phyloP scores from a whole-genome alignment of 2,113 vertebrate genomes.

The Nanorana parkeri region DNA sequence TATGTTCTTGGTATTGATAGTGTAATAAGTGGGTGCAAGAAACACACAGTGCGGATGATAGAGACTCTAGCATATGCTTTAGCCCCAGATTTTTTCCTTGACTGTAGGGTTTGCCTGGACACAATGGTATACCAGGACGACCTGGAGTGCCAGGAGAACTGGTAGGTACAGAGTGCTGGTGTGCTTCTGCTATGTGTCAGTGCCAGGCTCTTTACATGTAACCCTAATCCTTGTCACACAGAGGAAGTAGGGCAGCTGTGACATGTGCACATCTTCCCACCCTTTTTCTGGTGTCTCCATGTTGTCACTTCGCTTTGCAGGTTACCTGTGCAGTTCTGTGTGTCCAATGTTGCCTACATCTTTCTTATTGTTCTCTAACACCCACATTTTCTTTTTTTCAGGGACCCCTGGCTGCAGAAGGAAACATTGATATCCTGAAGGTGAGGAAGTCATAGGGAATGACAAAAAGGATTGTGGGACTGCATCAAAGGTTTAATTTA shows the following conservation, averaged over 20 bases:
- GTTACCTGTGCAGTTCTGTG: slow-evolving; percentile 43
- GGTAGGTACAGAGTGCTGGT: slow-evolving; percentile 78
- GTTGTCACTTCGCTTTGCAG: slow-evolving; percentile 53
- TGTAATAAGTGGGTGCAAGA: slow-evolving; percentile 12
- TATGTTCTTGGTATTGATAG: neutral
- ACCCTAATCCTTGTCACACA: slow-evolving; percentile 27
- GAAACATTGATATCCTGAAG: slow-evolving; percentile 70
- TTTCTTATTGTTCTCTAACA: neutral
- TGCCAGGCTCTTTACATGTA: slow-evolving; percentile 22
- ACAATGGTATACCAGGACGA: slow-evolving; percentile 88
- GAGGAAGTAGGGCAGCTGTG: slow-evolving; percentile 26
- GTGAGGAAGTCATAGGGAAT: slow-evolving; percentile 66
- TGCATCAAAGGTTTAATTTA: slow-evolving; percentile 37
- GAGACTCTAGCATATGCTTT: slow-evolving; percentile 41
- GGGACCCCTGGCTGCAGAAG: slow-evolving; percentile 69
- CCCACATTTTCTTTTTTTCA: slow-evolving; percentile 57
- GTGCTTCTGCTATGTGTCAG: slow-evolving; percentile 33
- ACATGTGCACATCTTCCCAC: neutral
- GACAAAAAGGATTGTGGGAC: slow-evolving; percentile 44
- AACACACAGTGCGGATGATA: slow-evolving; percentile 29
- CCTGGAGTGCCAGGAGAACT: slow-evolving; percentile 81
- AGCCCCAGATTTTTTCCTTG: slow-evolving; percentile 72
- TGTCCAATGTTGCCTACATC: slow-evolving; percentile 18
- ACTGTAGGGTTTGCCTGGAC: slow-evolving; percentile 89
- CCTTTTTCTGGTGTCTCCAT: slow-evolving; percentile 29